These are phyloP conservation scores for Amphiprion clarkii DNA, from an alignment of 2,797 vertebrate genomes.

Conservation along the genomic window DNA sequence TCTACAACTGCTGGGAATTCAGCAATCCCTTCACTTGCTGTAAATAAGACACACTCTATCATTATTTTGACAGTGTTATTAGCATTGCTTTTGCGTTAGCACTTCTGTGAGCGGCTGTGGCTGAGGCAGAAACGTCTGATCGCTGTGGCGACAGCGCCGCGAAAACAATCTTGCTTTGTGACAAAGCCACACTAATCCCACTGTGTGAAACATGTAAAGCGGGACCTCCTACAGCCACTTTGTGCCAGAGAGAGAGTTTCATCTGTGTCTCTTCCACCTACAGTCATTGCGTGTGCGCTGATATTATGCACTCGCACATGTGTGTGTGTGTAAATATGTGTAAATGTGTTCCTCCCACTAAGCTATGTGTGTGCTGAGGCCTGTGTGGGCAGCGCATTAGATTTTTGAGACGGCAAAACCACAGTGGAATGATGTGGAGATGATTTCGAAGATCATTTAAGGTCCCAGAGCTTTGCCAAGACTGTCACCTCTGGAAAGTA, in stretches of 20 bases:
- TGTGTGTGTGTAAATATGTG: slow-evolving; percentile 56
- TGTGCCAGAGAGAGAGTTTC: slow-evolving; percentile 59
- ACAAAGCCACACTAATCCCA: slow-evolving; percentile 82
- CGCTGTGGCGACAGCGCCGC: slow-evolving; percentile 60
- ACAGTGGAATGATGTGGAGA: slow-evolving; percentile 55
- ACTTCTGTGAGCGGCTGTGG: slow-evolving; percentile 19
- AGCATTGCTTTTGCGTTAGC: slow-evolving; percentile 12
- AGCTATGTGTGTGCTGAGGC: slow-evolving; percentile 75
- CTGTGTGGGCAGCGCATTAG: slow-evolving; percentile 71
- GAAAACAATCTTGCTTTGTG: slow-evolving; percentile 86
- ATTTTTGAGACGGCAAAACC: slow-evolving; percentile 66
- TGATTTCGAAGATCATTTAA: slow-evolving; percentile 47
- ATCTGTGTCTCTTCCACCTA: slow-evolving; percentile 73
- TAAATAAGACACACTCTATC: slow-evolving; percentile 33
- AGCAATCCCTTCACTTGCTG: slow-evolving; percentile 7
- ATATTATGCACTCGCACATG: slow-evolving; percentile 52
- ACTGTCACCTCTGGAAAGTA: slow-evolving; percentile 41
- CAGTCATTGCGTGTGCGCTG: slow-evolving; percentile 38
- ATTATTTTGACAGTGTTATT: slow-evolving; percentile 40
- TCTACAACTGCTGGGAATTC: slow-evolving; percentile 2
- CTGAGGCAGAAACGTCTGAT: slow-evolving; percentile 56
- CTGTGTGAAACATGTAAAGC: slow-evolving; percentile 84
- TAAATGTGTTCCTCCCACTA: slow-evolving; percentile 82
- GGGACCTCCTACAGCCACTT: slow-evolving; percentile 80
- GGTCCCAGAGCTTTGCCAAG: slow-evolving; percentile 32